These are phyloP conservation scores for Xestia c-nigrum DNA, from an alignment of 2,888 invertebrate genomes.

Conservation along the genomic window DNA sequence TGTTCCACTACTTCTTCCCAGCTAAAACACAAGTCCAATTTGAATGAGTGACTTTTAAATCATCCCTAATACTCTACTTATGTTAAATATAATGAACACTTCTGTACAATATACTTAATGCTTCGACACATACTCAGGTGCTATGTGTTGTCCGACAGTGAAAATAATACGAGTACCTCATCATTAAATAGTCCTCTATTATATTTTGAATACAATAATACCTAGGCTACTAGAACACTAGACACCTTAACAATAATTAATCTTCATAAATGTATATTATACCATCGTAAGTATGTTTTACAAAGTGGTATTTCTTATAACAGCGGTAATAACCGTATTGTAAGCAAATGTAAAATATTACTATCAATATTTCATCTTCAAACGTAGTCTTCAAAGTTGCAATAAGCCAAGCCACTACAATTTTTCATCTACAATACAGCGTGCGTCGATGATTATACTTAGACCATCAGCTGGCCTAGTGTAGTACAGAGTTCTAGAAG, in stretches of 20 bases:
- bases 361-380: constrained; percentile 1
- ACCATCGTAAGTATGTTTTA: not conserved
- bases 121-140: not conserved
- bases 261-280: not conserved
- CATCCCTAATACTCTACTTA: not conserved
- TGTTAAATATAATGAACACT: not conserved
- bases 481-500: not conserved
- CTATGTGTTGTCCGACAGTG: not conserved
- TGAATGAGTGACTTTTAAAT: too few species aligned
- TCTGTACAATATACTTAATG: not conserved
- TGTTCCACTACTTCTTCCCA: too few species aligned
- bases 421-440: not conserved
- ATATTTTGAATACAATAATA: constrained; percentile 2
- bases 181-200: not conserved
- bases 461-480: not conserved
- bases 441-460: not conserved
- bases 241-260: not conserved
- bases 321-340: not conserved
- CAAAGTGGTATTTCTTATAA: not conserved
- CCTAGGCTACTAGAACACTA: too few species aligned
- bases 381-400: not conserved
- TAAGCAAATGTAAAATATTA: not conserved
- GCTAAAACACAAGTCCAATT: too few species aligned
- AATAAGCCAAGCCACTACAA: not conserved
- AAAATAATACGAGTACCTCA: not conserved